These are phyloP conservation scores for Thumatha senex DNA, from an alignment of 2,888 invertebrate genomes.

Conservation along the genomic window DNA sequence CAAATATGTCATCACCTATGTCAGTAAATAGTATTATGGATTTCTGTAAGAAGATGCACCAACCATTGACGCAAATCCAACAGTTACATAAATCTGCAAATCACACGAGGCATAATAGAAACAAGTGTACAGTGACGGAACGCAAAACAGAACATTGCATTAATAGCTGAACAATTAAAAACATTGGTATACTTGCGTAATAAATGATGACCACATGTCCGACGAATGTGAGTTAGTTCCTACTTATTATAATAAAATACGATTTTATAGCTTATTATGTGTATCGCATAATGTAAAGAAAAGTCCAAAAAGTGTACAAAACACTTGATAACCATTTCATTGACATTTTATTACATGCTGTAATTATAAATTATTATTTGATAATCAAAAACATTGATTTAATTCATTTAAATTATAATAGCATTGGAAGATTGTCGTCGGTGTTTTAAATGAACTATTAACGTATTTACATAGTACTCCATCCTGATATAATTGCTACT, in stretches of 20 bases:
- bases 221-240: slow-evolving; percentile 38
- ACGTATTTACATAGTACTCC: too few relatives aligned
- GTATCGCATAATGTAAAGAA: slow-evolving; percentile 12
- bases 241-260: slow-evolving; percentile 34
- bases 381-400: not conserved
- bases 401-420: not conserved
- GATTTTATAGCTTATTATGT: slow-evolving; percentile 17
- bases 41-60: slow-evolving; percentile 55
- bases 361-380: not conserved
- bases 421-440: too few relatives aligned
- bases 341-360: slow-evolving; percentile 27
- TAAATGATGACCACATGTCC: slow-evolving; percentile 48
- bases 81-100: slow-evolving; percentile 30
- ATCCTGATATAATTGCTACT: not conserved
- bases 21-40: slow-evolving; percentile 32
- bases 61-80: slow-evolving; percentile 60
- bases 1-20: too few relatives aligned
- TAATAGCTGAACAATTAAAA: slow-evolving; percentile 45
- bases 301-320: slow-evolving; percentile 20
- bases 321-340: slow-evolving; percentile 37
- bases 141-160: slow-evolving; percentile 36
- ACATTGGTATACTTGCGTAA: slow-evolving; percentile 35
- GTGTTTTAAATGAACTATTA: too few relatives aligned
- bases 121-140: slow-evolving; percentile 38
- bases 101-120: slow-evolving; percentile 46